Conservation (phyloP, 2,888 invertebrate species). For the Trichacis sp. region DNA sequence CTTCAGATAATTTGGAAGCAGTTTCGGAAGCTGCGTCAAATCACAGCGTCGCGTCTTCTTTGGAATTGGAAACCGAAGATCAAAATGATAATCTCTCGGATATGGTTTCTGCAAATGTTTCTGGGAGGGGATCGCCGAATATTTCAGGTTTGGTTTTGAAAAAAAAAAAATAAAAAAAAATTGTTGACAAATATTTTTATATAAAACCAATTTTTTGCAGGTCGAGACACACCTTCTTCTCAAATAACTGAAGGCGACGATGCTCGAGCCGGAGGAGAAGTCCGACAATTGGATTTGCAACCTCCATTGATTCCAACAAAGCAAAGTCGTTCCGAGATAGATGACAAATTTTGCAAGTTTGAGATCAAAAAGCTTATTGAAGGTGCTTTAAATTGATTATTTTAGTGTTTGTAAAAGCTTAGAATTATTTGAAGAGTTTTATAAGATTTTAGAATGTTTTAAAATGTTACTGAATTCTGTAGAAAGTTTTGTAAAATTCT, state of each 20-base stretch:
- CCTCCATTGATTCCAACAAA: conserved; percentile 72
- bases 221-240: conserved; percentile 95
- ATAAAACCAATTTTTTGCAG: too few species aligned
- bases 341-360: conserved; percentile 98
- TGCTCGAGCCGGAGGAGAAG: conserved; percentile 67
- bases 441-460: too few species aligned
- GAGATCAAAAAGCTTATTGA: conserved; percentile 83
- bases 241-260: conserved; percentile 87
- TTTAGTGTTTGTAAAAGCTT: too few species aligned
- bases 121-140: conserved; percentile 92
- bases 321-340: conserved; percentile 93
- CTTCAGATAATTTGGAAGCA: conserved; percentile 93
- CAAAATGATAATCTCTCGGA: conserved; percentile 96
- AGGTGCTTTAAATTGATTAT: conserved; percentile 57
- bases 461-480: too few species aligned
- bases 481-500: too few species aligned
- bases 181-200: too few species aligned
- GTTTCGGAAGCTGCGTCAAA: conserved; percentile 96
- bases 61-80: conserved; percentile 89
- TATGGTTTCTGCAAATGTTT: conserved; percentile 96
- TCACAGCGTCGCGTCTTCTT: conserved; percentile 91
- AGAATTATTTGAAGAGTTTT: not conserved
- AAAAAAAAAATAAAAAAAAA: too few species aligned
- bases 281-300: conserved; percentile 63
- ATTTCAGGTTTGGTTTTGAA: conserved; percentile 69